Evolutionary conservation across 2,797 vertebrate species (phyloP).

Genomic region (Manis pentadactyla): DNA sequence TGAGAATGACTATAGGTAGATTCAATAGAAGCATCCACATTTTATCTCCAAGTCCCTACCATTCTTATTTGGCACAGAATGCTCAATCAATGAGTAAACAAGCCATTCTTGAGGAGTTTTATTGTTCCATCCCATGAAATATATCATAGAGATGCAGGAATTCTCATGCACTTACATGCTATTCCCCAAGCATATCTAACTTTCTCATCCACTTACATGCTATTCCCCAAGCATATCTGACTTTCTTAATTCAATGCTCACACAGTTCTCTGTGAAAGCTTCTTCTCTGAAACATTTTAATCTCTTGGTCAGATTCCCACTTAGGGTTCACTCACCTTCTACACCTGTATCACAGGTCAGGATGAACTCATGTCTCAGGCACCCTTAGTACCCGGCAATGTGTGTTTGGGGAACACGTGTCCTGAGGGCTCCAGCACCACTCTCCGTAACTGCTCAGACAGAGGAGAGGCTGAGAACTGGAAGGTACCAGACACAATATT

Average conservation of each 20-base stretch:
- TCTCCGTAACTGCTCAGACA: neutral
- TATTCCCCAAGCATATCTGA: neutral
- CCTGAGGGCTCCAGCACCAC: neutral
- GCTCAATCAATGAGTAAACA: neutral
- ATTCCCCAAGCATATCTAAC: neutral
- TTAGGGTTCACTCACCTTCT: neutral
- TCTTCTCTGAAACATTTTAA: neutral
- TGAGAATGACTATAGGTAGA: neutral
- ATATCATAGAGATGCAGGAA: neutral
- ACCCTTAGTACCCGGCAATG: neutral
- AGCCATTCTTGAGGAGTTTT: neutral
- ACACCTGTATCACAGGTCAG: neutral
- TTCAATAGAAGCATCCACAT: neutral
- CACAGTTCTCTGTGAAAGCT: neutral
- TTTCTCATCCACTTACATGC: neutral
- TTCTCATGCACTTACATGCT: neutral
- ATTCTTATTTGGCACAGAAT: neutral
- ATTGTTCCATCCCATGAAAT: neutral
- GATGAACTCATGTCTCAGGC: neutral
- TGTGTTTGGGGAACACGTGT: neutral
- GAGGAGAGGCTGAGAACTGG: neutral
- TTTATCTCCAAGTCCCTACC: neutral
- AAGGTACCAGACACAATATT: neutral
- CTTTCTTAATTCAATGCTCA: neutral
- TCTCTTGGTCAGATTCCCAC: neutral